Evolutionary conservation across 2,113 vertebrate species (phyloP).

Genomic region (Ophiodon elongatus): DNA sequence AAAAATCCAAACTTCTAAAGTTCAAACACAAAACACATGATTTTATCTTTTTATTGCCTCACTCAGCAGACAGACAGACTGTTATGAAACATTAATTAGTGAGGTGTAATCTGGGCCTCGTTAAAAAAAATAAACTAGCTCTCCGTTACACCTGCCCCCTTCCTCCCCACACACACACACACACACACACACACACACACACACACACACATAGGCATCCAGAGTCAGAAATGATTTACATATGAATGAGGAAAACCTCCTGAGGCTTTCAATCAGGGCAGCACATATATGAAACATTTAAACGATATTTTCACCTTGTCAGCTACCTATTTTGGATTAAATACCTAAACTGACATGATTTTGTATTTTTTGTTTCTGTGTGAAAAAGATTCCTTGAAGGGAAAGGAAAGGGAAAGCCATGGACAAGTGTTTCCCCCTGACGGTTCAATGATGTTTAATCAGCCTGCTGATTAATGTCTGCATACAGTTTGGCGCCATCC

Average conservation of each 20-base stretch:
- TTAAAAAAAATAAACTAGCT: slow-evolving; percentile 26
- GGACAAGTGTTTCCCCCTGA: slow-evolving; percentile 3
- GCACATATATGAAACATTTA: slow-evolving; percentile 8
- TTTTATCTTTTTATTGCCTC: slow-evolving; percentile 18
- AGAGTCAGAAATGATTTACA: slow-evolving; percentile 49
- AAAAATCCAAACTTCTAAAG: too few relatives aligned
- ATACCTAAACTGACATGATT: neutral
- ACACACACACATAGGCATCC: slow-evolving; percentile 1
- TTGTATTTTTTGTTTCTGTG: neutral
- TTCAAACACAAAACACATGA: neutral
- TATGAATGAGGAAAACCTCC: slow-evolving; percentile 8
- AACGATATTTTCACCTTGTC: neutral
- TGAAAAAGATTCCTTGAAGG: neutral
- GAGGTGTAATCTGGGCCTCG: slow-evolving; percentile 24
- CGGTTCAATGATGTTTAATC: slow-evolving; percentile 26
- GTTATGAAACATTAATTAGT: slow-evolving; percentile 47
- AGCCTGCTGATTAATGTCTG: slow-evolving; percentile 26
- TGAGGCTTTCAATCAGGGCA: slow-evolving; percentile 18
- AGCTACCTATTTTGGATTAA: neutral
- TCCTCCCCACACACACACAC: too few relatives aligned
- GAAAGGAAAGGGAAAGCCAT: neutral
- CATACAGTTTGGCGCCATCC: slow-evolving; percentile 21
- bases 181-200: slow-evolving; percentile 5
- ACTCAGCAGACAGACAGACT: slow-evolving; percentile 19
- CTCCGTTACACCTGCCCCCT: neutral